A percentile compares a stretch with the other conserved stretches of the same genome.
Conservation (phyloP, 2,888 invertebrate species). For the Sclerodermus sp. region DNA sequence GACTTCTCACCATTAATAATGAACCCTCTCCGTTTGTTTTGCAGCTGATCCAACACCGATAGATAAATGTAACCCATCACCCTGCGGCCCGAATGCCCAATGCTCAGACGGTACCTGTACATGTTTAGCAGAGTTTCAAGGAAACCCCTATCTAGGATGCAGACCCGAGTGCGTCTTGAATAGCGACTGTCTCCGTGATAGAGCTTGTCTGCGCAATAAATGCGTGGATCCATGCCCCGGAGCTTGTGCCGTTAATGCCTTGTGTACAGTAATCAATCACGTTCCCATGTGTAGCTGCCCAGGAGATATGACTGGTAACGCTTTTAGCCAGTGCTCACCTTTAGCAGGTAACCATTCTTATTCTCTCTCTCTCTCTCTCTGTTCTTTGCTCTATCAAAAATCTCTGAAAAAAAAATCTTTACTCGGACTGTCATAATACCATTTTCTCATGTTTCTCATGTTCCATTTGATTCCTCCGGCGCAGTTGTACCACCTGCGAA, state of each 20-base stretch:
- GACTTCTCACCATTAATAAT: not conserved
- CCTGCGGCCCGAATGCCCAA: conserved; percentile 67
- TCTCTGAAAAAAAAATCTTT: too few species aligned
- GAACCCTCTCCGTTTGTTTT: not conserved
- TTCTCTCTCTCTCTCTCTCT: too few species aligned
- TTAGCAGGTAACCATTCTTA: too few species aligned
- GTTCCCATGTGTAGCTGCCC: conserved; percentile 64
- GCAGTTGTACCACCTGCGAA: conserved; percentile 26
- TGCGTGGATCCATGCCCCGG: conserved; percentile 79
- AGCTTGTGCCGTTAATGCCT: conserved; percentile 72
- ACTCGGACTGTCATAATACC: too few species aligned
- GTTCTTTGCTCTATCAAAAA: too few species aligned
- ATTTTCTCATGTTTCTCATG: too few species aligned
- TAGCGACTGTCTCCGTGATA: conserved; percentile 69
- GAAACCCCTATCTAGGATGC: conserved; percentile 62
- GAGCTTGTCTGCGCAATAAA: conserved; percentile 75
- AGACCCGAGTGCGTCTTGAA: conserved; percentile 77
- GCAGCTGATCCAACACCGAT: conserved; percentile 12
- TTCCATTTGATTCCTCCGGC: too few species aligned
- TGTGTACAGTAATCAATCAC: conserved; percentile 75
- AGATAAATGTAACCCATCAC: conserved; percentile 65
- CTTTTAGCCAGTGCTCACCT: conserved; percentile 42
- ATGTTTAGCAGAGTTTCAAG: conserved; percentile 69
- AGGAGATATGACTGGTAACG: conserved; percentile 61
- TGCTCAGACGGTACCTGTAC: conserved; percentile 72